Base-by-base conservation (phyloP, 2,888 invertebrate species). In the Halocaridina rubra region DNA sequence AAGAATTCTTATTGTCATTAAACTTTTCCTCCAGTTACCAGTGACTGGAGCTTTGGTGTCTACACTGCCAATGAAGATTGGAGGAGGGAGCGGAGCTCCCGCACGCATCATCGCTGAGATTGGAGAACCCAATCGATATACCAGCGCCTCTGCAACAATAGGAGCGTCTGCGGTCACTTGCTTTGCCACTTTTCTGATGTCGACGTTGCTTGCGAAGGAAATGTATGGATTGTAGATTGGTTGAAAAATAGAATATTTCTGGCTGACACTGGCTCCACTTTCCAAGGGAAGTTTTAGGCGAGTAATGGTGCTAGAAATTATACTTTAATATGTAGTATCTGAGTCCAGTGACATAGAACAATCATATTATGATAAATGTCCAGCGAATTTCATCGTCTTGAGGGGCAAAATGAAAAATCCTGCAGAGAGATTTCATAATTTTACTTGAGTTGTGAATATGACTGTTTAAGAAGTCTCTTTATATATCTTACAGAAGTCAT, bases 91-190 rank as follows among this genome's bases (percentile, higher is more conserved):
- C 53, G 87, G 87, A 3, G 78, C 81, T 27, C 87, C 87, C 1
- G 87, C 81, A 5, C 29, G 87, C 22, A 32, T 85, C 24, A 30
- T 87, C 19, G 87, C 85, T 8, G 87, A 87, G 53, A 29, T 84
- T 13, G 81, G 67, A 3, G 85, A 81, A 29, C 16, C 5, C 22
- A 16, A 69, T 0, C 39, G 19, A 3, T 46, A 61, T 1, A 22
- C 59, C 33, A 24, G 72, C 1, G 30, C 81, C 19, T 10, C 57
- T 2, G n/a, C 71, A 5, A 4, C n/a, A 13, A 10, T 46, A 8
- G 24, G 39, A n/a, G n/a, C n/a, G n/a, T n/a, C n/a, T n/a, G n/a
- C 71, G 59, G 10, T 27, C 29, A 39, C 19, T 30, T 30, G 24
- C 53, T 57, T 19, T n/a, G 46, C n/a, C 53, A 16, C 75, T 53